Conservation (phyloP, 1,140 invertebrate genomes). For the Lerema accius region DNA sequence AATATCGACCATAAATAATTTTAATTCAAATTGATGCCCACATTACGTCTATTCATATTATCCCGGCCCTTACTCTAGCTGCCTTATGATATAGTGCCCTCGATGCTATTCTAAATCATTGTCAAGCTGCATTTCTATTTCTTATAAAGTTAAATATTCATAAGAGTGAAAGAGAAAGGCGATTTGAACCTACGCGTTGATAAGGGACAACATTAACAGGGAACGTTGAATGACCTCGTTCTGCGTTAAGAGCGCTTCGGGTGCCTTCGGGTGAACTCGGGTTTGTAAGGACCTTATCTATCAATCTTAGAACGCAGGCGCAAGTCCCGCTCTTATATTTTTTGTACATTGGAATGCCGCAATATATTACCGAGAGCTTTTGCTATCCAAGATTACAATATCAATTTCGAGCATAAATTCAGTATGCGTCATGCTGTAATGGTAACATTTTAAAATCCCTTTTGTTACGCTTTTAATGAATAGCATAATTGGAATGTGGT, state of each 20-base stretch:
- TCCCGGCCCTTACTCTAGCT: constrained; percentile 35
- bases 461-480: not conserved
- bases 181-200: constrained; percentile 34
- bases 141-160: constrained; percentile 52
- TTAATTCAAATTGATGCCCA: constrained; percentile 47
- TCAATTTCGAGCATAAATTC: constrained; percentile 26
- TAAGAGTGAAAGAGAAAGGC: constrained; percentile 44
- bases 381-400: constrained; percentile 21
- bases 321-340: constrained; percentile 45
- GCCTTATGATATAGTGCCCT: constrained; percentile 29
- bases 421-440: constrained; percentile 6
- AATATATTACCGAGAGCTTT: constrained; percentile 30
- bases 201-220: constrained; percentile 55
- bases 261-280: constrained; percentile 48
- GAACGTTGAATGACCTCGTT: constrained; percentile 62
- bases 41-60: constrained; percentile 57
- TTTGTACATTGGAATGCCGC: constrained; percentile 21
- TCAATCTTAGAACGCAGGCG: constrained; percentile 47
- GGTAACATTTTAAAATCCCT: not conserved
- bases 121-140: constrained; percentile 30
- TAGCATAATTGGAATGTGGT: too few species aligned
- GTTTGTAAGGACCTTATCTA: constrained; percentile 44
- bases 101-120: constrained; percentile 59
- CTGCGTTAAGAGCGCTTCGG: constrained; percentile 46
- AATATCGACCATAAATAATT: constrained; percentile 11